phyloP scores from a whole-genome alignment of 92 coral and sea anemone genomes.

The Siderastrea radians region DNA sequence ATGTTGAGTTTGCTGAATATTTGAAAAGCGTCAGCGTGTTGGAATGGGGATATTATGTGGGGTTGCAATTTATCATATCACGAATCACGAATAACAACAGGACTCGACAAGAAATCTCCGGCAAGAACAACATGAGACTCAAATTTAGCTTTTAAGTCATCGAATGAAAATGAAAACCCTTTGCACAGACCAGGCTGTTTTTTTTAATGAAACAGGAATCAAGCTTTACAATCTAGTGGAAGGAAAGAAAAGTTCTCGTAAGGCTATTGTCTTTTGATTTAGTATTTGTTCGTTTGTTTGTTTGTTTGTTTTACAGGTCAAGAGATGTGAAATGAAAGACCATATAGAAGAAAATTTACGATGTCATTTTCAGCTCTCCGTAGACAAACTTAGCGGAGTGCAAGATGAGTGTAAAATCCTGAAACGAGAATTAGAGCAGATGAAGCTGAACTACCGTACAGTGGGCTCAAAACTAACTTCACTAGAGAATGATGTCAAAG shows the following conservation, averaged over 20 bases:
- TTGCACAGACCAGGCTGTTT: neutral
- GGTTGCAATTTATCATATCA: too few relatives aligned
- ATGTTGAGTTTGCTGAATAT: too few relatives aligned
- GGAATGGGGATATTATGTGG: too few relatives aligned
- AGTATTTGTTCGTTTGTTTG: neutral
- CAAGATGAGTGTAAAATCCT: constrained; percentile 44
- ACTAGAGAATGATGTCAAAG: constrained; percentile 17
- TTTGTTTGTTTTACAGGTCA: constrained; percentile 36
- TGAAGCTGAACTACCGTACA: constrained; percentile 8
- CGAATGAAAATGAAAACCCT: neutral
- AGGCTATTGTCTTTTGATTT: neutral
- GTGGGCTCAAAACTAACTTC: constrained; percentile 23
- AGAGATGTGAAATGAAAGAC: constrained; percentile 51
- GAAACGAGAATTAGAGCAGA: constrained; percentile 34
- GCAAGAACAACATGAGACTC: neutral
- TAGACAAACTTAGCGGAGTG: constrained; percentile 3
- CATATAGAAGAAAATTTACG: constrained; percentile 48
- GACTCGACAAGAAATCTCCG: neutral
- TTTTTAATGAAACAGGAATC: neutral
- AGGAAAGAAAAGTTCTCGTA: neutral
- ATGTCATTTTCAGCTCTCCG: constrained; percentile 68
- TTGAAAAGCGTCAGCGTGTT: too few relatives aligned
- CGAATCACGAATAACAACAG: too few relatives aligned
- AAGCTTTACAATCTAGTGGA: neutral
- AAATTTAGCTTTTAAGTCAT: neutral